phyloP scores from a whole-genome alignment of 2,888 invertebrate genomes.

The Caenorhabditis afra region DNA sequence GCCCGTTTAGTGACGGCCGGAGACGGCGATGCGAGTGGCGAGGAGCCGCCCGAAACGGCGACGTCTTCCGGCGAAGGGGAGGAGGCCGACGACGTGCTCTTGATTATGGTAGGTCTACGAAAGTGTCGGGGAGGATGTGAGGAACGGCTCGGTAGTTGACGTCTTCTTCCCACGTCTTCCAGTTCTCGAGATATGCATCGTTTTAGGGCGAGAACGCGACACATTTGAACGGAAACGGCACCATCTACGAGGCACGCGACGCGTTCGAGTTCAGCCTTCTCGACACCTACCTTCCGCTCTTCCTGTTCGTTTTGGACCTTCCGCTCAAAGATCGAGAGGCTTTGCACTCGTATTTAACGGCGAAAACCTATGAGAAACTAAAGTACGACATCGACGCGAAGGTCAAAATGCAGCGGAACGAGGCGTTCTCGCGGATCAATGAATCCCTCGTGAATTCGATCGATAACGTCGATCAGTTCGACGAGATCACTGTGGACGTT shows the following conservation, averaged over 20 bases:
- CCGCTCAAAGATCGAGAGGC: constrained; percentile 56
- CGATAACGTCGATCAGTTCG: constrained; percentile 37
- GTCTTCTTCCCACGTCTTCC: no score
- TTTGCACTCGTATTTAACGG: constrained; percentile 49
- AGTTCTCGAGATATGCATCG: no score
- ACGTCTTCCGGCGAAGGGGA: not conserved
- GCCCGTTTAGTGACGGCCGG: no score
- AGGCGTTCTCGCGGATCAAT: constrained; percentile 15
- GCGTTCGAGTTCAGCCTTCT: constrained; percentile 42
- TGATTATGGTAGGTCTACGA: constrained; percentile 33
- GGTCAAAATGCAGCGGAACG: constrained; percentile 36
- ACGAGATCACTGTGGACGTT: constrained; percentile 55
- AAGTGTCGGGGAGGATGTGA: no score
- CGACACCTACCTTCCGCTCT: constrained; percentile 65
- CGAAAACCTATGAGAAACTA: constrained; percentile 62
- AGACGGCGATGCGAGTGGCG: constrained; percentile 18
- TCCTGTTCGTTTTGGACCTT: constrained; percentile 57
- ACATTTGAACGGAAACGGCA: constrained; percentile 20
- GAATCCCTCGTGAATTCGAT: constrained; percentile 38
- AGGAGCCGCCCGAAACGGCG: constrained; percentile 28
- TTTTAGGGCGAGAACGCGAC: constrained; percentile 45
- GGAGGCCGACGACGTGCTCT: not conserved
- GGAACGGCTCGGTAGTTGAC: no score
- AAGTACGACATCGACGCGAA: constrained; percentile 62
- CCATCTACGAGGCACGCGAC: constrained; percentile 30